Evolutionary conservation across 2,797 vertebrate genomes (phyloP), one percentile per base, ranked within the genome.

Genomic region (Miichthys miiuy): DNA sequence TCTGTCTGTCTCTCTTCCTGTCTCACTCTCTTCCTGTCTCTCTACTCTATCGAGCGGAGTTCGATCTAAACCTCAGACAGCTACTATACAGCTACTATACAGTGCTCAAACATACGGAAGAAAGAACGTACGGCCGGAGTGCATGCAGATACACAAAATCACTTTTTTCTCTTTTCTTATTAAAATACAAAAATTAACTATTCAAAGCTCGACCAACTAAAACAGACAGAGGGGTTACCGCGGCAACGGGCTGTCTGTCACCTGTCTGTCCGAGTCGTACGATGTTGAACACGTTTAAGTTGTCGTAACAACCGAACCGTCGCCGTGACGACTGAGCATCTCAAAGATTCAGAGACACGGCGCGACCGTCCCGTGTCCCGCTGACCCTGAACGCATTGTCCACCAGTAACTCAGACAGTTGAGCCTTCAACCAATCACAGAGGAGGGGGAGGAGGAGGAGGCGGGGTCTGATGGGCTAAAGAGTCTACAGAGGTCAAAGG

Each of bases 111-210:
- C 91, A 94, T 90, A 91, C 84, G 94, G 93, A 92, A 96, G 95
- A 96, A 96, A 96, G 96, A 95, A 96, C 93, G 94, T 81, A 97
- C 95, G 92, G 96, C 95, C 96, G 96, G 95, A 96, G 95, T 95
- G 97, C 97, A 98, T 97, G 97, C 97, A 97, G 94, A 96, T 96
- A 98, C 96, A 97, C 95, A 96, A 97, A 97, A 96, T 93, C 92
- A 96, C 91, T 92, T 91, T 92, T 91, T 91, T 91, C 89, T 80
- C 89, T 92, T 90, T 92, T 93, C 91, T 90, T 91, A 92, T 89
- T 93, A 97, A 96, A 96, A 94, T 96, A 97, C 96, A 97, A 96
- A 96, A 96, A 96, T 96, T 88, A 95, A 94, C 94, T 94, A 94
- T 88, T 90, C 78, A 63, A 91, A 64, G 88, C 84, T 93, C 81